Evolutionary conservation across 2,888 invertebrate genomes (phyloP).

Genomic region (Tuta absoluta): DNA sequence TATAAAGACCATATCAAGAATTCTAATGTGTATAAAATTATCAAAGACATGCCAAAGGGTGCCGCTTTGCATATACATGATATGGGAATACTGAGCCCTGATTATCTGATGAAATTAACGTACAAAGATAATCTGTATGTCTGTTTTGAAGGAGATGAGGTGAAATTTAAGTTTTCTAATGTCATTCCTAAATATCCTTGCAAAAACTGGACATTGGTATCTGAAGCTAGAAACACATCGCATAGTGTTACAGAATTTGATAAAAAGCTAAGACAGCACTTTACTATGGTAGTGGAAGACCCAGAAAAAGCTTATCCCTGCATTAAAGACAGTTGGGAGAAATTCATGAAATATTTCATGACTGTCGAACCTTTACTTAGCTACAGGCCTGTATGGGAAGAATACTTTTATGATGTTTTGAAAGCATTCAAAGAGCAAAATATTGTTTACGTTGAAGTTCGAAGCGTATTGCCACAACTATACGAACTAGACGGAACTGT

Average conservation of each 20-base stretch:
- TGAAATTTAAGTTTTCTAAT: slow-evolving; percentile 55
- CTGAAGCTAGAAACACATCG: slow-evolving; percentile 61
- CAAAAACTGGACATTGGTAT: slow-evolving; percentile 72
- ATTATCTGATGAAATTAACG: slow-evolving; percentile 84
- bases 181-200: slow-evolving; percentile 48
- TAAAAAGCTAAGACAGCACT: slow-evolving; percentile 68
- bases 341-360: slow-evolving; percentile 80
- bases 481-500: slow-evolving; percentile 85
- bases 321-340: slow-evolving; percentile 81
- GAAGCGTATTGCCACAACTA: slow-evolving; percentile 82
- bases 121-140: slow-evolving; percentile 82
- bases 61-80: slow-evolving; percentile 86
- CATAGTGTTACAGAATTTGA: slow-evolving; percentile 75
- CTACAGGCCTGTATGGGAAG: slow-evolving; percentile 84
- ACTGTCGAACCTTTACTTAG: slow-evolving; percentile 78
- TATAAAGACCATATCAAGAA: slow-evolving; percentile 80
- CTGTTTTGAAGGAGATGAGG: slow-evolving; percentile 54
- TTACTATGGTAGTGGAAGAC: slow-evolving; percentile 80
- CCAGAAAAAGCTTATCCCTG: slow-evolving; percentile 69
- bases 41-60: slow-evolving; percentile 88
- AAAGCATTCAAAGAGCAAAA: slow-evolving; percentile 84
- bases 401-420: slow-evolving; percentile 84
- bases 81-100: slow-evolving; percentile 82
- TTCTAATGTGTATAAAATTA: slow-evolving; percentile 84
- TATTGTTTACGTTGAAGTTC: slow-evolving; percentile 85